Conservation (phyloP, 2,888 invertebrate species). For the Amphipoea oculea region DNA sequence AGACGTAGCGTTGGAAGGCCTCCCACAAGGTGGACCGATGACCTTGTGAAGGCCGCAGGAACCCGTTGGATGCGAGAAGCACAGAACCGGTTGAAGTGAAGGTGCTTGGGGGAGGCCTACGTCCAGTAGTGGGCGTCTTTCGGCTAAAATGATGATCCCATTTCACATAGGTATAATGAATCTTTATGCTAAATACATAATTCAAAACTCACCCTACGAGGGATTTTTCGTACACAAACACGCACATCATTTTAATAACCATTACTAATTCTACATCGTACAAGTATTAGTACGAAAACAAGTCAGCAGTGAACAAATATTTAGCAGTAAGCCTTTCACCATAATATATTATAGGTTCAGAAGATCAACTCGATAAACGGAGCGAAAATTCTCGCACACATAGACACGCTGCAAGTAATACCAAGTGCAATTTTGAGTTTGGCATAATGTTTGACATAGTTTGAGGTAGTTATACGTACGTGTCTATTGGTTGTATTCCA, state of each 20-base stretch:
- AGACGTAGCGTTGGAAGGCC: too few species aligned
- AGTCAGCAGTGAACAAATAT: slow-evolving; percentile 57
- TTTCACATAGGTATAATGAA: background rate
- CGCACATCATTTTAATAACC: background rate
- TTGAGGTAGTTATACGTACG: background rate
- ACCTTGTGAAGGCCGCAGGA: too few species aligned
- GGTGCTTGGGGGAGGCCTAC: too few species aligned
- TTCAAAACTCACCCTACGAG: slow-evolving; percentile 16
- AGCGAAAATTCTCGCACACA: background rate
- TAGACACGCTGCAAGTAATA: background rate
- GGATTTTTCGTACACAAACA: slow-evolving; percentile 2
- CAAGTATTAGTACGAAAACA: slow-evolving; percentile 62
- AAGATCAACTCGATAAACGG: background rate
- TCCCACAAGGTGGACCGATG: too few species aligned
- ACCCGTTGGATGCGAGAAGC: too few species aligned
- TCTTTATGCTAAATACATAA: slow-evolving; percentile 7
- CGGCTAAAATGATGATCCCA: too few species aligned
- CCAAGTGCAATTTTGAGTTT: background rate
- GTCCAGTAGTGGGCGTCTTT: too few species aligned
- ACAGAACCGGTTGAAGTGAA: too few species aligned
- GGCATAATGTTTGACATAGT: background rate
- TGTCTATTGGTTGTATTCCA: background rate
- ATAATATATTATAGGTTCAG: slow-evolving; percentile 21
- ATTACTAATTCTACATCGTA: slow-evolving; percentile 49
- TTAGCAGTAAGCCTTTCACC: slow-evolving; percentile 49